Conservation (phyloP, 2,888 invertebrate species). For the Ernsta delagoae region DNA sequence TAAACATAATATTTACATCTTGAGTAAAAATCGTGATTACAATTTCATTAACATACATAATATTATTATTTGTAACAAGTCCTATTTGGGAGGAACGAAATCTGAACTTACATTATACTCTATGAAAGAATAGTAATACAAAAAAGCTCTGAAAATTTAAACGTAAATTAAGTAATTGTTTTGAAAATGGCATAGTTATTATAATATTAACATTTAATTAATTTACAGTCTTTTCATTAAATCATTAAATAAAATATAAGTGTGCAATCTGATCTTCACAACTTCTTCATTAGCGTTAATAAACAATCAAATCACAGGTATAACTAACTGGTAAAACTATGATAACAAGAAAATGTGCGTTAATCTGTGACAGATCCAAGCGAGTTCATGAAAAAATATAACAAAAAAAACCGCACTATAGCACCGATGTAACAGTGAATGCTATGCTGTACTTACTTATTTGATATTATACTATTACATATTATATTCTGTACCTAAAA, state of each 20-base stretch:
- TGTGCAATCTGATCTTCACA: constrained; percentile 47
- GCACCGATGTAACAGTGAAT: background rate
- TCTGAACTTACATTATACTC: constrained; percentile 41
- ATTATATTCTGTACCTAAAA: no score
- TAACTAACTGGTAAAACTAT: constrained; percentile 22
- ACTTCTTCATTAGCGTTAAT: background rate
- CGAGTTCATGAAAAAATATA: background rate
- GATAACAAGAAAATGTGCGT: constrained; percentile 40
- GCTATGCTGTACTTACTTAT: no score
- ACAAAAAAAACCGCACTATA: background rate
- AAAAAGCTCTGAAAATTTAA: constrained; percentile 45
- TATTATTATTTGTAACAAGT: constrained; percentile 56
- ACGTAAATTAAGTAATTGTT: constrained; percentile 57
- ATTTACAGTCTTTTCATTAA: constrained; percentile 76
- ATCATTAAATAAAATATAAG: constrained; percentile 52
- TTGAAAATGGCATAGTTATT: constrained; percentile 64
- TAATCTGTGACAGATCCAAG: constrained; percentile 27
- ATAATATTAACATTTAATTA: constrained; percentile 54
- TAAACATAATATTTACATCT: constrained; percentile 77
- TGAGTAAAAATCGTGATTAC: constrained; percentile 65
- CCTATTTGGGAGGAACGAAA: constrained; percentile 51
- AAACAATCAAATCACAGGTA: constrained; percentile 31
- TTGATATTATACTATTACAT: no score
- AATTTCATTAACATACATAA: constrained; percentile 55
- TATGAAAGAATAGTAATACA: constrained; percentile 50